phyloP scores from a whole-genome alignment of 2,113 vertebrate species.

The Mirounga angustirostris region DNA sequence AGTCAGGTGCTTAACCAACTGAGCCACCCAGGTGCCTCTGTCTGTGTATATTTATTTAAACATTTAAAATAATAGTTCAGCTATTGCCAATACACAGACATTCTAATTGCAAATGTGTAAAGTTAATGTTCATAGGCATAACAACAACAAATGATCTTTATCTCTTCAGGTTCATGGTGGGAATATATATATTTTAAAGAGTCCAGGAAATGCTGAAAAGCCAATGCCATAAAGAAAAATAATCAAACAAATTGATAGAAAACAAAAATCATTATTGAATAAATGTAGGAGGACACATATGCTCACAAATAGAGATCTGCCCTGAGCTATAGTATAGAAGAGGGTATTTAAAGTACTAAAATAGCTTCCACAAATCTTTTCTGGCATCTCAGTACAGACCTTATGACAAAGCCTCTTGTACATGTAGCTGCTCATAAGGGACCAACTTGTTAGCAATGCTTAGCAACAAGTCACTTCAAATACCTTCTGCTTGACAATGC shows the following conservation, averaged over 20 bases:
- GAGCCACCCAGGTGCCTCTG: neutral
- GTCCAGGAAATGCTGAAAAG: neutral
- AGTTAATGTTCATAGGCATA: neutral
- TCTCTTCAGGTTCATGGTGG: neutral
- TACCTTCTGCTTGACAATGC: neutral
- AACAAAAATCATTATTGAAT: neutral
- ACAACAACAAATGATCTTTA: neutral
- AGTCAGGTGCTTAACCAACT: neutral
- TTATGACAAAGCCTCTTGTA: neutral
- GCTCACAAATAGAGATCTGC: neutral
- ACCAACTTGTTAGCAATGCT: conserved; percentile 12
- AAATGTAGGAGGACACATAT: neutral
- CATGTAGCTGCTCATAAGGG: neutral
- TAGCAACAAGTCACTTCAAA: conserved; percentile 59
- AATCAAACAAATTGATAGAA: neutral
- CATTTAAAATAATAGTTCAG: conserved; percentile 35
- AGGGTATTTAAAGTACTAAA: neutral
- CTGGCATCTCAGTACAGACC: neutral
- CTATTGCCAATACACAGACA: neutral
- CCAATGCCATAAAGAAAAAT: neutral
- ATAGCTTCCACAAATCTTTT: neutral
- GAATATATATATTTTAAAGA: neutral
- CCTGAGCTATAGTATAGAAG: neutral
- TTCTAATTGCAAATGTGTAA: neutral
- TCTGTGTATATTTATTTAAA: neutral